Base-by-base conservation (phyloP, 2,797 vertebrate species). In the Lithobates sylvaticus region DNA sequence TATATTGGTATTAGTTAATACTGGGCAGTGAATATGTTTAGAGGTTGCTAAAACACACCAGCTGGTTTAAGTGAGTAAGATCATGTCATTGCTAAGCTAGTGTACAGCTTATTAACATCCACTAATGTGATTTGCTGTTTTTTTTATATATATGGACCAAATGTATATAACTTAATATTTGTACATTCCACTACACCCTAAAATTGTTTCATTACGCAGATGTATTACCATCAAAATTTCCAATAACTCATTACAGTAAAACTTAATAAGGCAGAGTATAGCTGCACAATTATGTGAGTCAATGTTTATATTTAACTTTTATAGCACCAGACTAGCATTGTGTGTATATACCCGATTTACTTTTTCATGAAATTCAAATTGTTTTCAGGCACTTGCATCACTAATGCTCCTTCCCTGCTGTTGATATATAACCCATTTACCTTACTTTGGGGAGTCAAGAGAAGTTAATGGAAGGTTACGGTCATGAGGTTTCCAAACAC, bases 401-500 rank as follows among this genome's bases (percentile, higher is more conserved):
- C 65, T 58, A 68, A 73, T 68, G 26, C 29, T 54, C 32, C 82
- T 64, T 83, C 23, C 70, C 74, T 72, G 15, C 10, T 78, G 54
- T 74, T 87, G 81, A 83, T 83, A 84, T 70, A 87, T 84, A 78
- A 73, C 42, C 42, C 81, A 68, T 83, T 83, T 84, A 79, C 69
- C 79, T 76, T 81, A 77, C 67, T 76, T 70, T 42, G 9, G 34
- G 86, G 64, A 84, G 64, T 79, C 71, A 83, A 83, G 81, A 79
- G 29, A 69, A 29, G 70, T 78, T 84, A 84, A 84, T 84, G 68
- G 76, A 84, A 87, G 81, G 81, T 84, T 84, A 76, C 21, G 50
- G 76, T 80, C 76, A 36, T 13, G 0, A 7, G 88, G 81, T 42
- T 84, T 90, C 69, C 87, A 54, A 84, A 80, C 9, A 29, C 88